Evolutionary conservation across 2,888 invertebrate genomes (phyloP), one percentile per base, ranked within the genome.

Genomic region (Melangyna quadrimaculata): DNA sequence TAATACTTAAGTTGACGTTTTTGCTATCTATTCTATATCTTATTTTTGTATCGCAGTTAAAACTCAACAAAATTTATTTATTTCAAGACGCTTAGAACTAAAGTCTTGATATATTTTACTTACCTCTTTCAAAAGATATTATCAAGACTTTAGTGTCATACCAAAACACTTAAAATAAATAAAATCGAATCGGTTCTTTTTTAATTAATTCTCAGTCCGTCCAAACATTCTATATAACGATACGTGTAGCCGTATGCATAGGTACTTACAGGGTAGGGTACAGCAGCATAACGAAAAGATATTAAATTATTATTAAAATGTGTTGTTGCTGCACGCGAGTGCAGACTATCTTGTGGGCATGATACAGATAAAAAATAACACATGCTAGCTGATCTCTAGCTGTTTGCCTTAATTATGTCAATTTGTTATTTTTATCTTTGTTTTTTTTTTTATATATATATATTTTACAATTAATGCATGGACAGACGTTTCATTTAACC

Each of bases 351-450:
- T 61, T 48, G 1, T 48, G 6, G 12, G n/a, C 27, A 35, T 37
- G 37, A 3, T 9, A 8, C 22, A 35, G 9, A 2, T 5, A 17
- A 29, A 57, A 35, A 57, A 12, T 6, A 37, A 78, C 78, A 74
- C 27, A 51, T 78, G 73, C 83, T 65, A 71, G 63, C 65, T 70
- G 78, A 78, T 83, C 73, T 83, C 70, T 83, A 63, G 74, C 83
- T 78, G 73, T 70, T 70, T 65, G 78, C 40, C 57, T 83, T 83
- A 83, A 78, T 83, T 83, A 78, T 83, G 83, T 78, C 78, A 83
- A 78, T 83, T 83, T 73, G 73, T 78, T 83, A 78, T 82, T 78
- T 82, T 72, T 73, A 61, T 73, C 69, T 82, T 40, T 19, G 9
- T 40, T 48, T 67, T 48, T 55, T 43, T 63, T 8, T 51, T 24